Conservation (phyloP, 1,140 invertebrate species). For the Monomorium pharaonis region DNA sequence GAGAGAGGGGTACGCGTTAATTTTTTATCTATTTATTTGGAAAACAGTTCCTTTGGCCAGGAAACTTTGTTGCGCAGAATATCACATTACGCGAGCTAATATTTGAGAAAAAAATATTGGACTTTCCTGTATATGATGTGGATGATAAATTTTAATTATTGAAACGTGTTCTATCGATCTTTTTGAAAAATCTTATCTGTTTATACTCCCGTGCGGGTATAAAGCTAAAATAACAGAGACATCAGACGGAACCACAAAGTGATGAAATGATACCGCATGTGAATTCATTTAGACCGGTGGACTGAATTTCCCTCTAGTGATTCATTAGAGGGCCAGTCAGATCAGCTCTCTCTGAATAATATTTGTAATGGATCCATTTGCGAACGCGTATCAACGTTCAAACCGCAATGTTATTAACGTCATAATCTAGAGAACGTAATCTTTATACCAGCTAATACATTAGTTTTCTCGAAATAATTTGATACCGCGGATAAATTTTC, state of each 20-base stretch:
- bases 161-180: conserved; percentile 3
- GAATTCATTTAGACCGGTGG: conserved; percentile 46
- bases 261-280: conserved; percentile 56
- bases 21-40: conserved; percentile 13
- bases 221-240: conserved; percentile 52
- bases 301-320: conserved; percentile 43
- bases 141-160: conserved; percentile 37
- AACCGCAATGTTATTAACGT: conserved; percentile 44
- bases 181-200: conserved; percentile 34
- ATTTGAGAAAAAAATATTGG: conserved; percentile 1
- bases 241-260: conserved; percentile 33
- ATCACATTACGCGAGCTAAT: background rate
- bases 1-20: background rate
- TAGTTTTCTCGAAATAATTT: conserved; percentile 30
- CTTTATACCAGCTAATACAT: conserved; percentile 14
- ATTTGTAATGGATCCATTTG: conserved; percentile 58
- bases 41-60: conserved; percentile 13
- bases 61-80: background rate
- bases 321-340: conserved; percentile 47
- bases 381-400: background rate
- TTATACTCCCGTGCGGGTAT: conserved; percentile 14
- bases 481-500: background rate
- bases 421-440: conserved; percentile 45
- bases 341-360: conserved; percentile 40
- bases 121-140: background rate